Evolutionary conservation across 1,140 invertebrate genomes (phyloP), one percentile per base, ranked within the genome.

Genomic region (Physella acuta): DNA sequence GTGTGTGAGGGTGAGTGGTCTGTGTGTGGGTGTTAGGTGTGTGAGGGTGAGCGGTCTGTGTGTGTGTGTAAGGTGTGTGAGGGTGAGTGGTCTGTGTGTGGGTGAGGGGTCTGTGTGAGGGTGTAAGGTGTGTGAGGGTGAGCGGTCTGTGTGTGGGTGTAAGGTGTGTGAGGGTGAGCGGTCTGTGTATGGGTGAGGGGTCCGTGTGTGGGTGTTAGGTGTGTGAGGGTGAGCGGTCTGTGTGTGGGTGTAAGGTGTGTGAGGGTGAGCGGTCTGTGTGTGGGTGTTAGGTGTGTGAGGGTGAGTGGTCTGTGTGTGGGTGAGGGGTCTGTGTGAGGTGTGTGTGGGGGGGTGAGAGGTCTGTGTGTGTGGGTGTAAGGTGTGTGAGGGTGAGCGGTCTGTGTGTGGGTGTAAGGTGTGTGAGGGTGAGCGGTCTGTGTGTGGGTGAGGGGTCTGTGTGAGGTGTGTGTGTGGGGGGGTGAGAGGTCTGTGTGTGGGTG

Each of bases 31-130:
- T 49, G 44, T 11, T 11, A 14, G 44, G 11, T 14, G n/a, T 49
- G 44, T 49, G n/a, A 49, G 44, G 44, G n/a, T 49, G 44, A n/a
- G 11, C 44, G n/a, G n/a, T 49, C 44, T 49, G 44, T 49, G 44
- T 49, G 44, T 49, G 44, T 49, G n/a, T 49, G 44, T 49, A 49
- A n/a, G 44, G 44, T 49, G 44, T 14, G 44, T 49, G 44, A 14
- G 44, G 11, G n/a, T n/a, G n/a, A n/a, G n/a, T n/a, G n/a, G n/a
- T 49, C 11, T 49, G 11, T 14, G 44, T 49, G 44, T 49, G 44
- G n/a, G 44, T 11, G n/a, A 14, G 44, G 11, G 11, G 11, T 14
- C 44, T 49, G n/a, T 49, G 44, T 11, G 44, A 14, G 44, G 44
- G 44, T 49, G 44, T n/a, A 49, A n/a, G 11, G n/a, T 14, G 44